Evolutionary conservation across 2,888 invertebrate species (phyloP), one percentile per base, ranked within the genome.

Genomic region (Synergus japonicus): DNA sequence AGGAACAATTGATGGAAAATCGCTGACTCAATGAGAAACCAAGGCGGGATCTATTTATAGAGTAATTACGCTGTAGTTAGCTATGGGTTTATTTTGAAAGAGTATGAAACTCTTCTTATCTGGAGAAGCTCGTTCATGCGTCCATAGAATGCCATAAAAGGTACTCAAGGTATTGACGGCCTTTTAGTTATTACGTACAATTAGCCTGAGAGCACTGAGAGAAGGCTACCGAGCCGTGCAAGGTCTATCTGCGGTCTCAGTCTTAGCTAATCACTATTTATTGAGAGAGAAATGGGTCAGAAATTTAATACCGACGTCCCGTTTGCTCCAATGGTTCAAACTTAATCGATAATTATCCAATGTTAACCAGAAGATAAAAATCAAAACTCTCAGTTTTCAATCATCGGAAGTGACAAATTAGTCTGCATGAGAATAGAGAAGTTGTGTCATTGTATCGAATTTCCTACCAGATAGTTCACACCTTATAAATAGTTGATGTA

Each of bases 231-330:
- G 86, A 88, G 87, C 88, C 87, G 86, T 88, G 89, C 89, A 90
- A 89, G 89, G 90, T 90, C 89, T 87, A 83, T 79, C 84, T 89
- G 90, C 85, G 90, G 89, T 90, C 86, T 84, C 78, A 79, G 83
- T 86, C 88, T 89, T 87, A 84, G 88, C 88, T 88, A 88, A 89
- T 89, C 90, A 86, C 86, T 88, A 86, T 87, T 89, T 86, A 86
- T 85, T 84, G 85, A 49, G 29, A 80, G 77, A 85, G 82, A 85
- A 85, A 85, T 86, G 83, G 83, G 83, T 86, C 84, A 84, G 86
- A 86, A 86, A 86, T 83, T 83, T 81, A 84, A 86, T 86, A 86
- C 79, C 44, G 64, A 73, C 69, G 77, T 77, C 64, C 77, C 76
- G 63, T 29, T 29, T 77, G 65, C 79, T 79, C 66, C 79, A 81